Evolutionary conservation across 2,113 vertebrate species (phyloP).

Genomic region (Python bivittatus): DNA sequence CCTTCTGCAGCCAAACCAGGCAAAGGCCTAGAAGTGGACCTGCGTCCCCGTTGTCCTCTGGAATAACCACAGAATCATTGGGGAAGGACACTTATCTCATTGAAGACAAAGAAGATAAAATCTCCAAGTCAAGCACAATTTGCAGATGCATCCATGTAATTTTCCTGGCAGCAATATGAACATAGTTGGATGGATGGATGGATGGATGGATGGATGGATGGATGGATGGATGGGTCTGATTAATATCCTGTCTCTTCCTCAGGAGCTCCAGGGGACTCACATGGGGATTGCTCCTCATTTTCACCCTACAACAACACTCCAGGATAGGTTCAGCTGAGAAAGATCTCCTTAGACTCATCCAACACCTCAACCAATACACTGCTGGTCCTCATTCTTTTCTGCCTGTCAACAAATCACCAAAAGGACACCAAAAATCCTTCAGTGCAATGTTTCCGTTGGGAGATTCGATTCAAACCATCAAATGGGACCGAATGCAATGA

Average conservation of each 20-base stretch:
- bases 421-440: not conserved
- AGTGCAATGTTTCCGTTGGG: not conserved
- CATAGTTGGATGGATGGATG: not conserved
- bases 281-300: not conserved
- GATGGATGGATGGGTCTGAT: not conserved
- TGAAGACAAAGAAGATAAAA: not conserved
- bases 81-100: not conserved
- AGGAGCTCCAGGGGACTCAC: not conserved
- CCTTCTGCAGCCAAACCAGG: not conserved
- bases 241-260: not conserved
- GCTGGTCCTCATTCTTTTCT: not conserved
- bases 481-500: not conserved
- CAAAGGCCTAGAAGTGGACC: not conserved
- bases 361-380: not conserved
- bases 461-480: not conserved
- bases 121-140: not conserved
- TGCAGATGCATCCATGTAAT: not conserved
- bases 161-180: not conserved
- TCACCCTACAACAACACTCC: not conserved
- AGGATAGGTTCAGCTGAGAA: not conserved
- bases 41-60: not conserved
- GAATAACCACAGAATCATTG: not conserved
- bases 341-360: not conserved
- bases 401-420: not conserved
- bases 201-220: too few relatives aligned